Base-by-base conservation (phyloP, 30 jellyfish, hydroid and myxozoan species). In the Aurelia aurita region DNA sequence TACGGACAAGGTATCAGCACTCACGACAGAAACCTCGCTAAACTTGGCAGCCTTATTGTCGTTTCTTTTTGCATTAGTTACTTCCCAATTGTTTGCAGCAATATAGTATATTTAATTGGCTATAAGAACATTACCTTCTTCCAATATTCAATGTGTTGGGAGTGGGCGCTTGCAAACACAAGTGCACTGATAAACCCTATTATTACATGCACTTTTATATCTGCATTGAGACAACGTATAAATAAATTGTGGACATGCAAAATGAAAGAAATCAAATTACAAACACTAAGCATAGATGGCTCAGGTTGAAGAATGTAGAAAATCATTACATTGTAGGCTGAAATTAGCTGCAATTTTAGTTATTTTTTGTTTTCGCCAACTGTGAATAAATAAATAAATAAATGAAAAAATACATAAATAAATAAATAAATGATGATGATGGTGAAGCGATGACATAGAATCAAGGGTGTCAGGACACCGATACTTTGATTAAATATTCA, bases 111-210 rank as follows among this genome's bases (percentile, higher is more conserved):
- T 6, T 1, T 27, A 32, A 22, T 64, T 12, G 81, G 62, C 0
- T 29, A n/a, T 16, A n/a, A 46, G 9, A 21, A 49, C 49, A 12
- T n/a, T 8, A 67, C 66, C 57, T 21, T 39, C 51, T 39, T 72
- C 2, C 76, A 70, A 60, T 70, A 69, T 28, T 45, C 54, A 23
- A 15, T 57, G 7, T 83, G 87, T 76, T 70, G 87, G 86, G 80
- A 47, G 28, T 83, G 86, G 93, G 72, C 77, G 0, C 63, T 83
- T 26, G 63, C 83, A 16, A 69, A 34, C 69, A 70, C 64, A 32
- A 83, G 72, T 71, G 72, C 93, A 20, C 84, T 83, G 28, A 21
- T 69, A 3, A 83, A 83, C 31, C 86, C 93, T 9, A 55, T 74
- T 13, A 83, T 83, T 39, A 69, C 93, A 19, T 54, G 86, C 28